These are phyloP conservation scores for Plemyria rubiginata DNA, from an alignment of 2,888 invertebrate genomes.

Conservation along the genomic window DNA sequence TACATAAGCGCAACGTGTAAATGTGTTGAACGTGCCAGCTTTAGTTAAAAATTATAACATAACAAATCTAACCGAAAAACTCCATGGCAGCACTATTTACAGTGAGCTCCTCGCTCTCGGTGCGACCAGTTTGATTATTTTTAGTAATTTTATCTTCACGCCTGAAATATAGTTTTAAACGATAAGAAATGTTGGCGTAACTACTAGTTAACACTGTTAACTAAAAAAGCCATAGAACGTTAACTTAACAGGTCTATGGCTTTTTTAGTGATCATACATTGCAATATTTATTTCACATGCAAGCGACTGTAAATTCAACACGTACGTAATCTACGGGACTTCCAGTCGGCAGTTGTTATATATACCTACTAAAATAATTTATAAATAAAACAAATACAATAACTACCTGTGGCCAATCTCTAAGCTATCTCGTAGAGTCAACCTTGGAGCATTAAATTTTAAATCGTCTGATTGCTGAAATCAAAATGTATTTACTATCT, in stretches of 20 bases:
- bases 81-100: conserved; percentile 29
- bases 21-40: no score
- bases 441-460: conserved; percentile 46
- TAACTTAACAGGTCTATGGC: no score
- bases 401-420: conserved; percentile 70
- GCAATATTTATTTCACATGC: no score
- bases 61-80: conserved; percentile 37
- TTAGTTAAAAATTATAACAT: no score
- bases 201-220: no score
- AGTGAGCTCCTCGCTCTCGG: conserved; percentile 13
- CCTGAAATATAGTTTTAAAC: conserved; percentile 45
- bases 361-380: neutral
- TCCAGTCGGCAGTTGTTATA: neutral
- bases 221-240: no score
- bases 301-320: no score
- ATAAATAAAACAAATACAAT: conserved; percentile 41
- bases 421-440: conserved; percentile 68
- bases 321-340: no score
- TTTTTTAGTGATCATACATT: no score
- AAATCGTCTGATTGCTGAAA: conserved; percentile 57
- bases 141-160: conserved; percentile 40
- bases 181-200: no score
- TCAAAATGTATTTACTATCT: conserved; percentile 1
- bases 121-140: conserved; percentile 37
- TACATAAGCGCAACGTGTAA: no score